Conservation (phyloP, 2,888 invertebrate genomes). For the Epinotia ramella region DNA sequence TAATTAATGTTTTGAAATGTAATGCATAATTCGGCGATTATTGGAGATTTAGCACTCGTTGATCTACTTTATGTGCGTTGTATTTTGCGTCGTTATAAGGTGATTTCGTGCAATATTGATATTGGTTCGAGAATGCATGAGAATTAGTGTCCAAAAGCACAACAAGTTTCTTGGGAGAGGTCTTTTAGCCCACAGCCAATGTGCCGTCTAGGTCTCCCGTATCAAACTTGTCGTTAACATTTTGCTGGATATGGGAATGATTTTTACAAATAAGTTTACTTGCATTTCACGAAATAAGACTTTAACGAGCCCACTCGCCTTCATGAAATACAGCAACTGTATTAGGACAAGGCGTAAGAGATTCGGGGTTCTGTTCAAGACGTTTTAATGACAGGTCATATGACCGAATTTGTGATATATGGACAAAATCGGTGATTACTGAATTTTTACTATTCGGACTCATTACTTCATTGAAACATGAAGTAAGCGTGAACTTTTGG, state of each 20-base stretch:
- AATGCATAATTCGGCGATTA: constrained; percentile 14
- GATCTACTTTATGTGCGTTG: constrained; percentile 5
- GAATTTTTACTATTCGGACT: too few species aligned
- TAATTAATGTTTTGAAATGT: constrained; percentile 37
- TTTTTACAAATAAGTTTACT: neutral
- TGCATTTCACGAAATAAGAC: too few species aligned
- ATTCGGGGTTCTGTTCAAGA: neutral
- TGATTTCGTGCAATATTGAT: neutral
- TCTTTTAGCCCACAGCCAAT: neutral
- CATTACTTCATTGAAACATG: too few species aligned
- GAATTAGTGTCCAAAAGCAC: neutral
- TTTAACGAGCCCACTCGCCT: too few species aligned
- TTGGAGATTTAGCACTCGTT: constrained; percentile 1
- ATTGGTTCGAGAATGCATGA: neutral
- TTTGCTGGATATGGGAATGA: neutral
- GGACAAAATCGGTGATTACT: neutral
- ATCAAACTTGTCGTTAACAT: neutral
- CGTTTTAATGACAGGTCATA: neutral
- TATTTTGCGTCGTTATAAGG: constrained; percentile 5
- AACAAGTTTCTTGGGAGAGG: too few species aligned
- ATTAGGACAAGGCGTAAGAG: neutral
- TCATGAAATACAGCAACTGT: too few species aligned
- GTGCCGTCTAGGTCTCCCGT: neutral
- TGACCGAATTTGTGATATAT: neutral
- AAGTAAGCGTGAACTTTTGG: too few species aligned